phyloP scores from a whole-genome alignment of 1,140 invertebrate genomes.

The Aphidius ervi region DNA sequence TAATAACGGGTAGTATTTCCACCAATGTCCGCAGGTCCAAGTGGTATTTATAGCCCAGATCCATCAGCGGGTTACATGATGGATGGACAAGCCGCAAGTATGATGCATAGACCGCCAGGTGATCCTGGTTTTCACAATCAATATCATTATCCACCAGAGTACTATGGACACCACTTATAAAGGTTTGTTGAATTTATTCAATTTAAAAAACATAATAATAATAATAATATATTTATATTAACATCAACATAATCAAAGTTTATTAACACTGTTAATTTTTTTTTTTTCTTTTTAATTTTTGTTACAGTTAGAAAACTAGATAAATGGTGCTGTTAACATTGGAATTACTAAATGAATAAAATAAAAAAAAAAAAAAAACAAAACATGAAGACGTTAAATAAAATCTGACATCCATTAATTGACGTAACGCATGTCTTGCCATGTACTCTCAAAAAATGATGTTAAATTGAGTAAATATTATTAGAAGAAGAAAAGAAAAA shows the following conservation, averaged over 20 bases:
- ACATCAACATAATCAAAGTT: background rate
- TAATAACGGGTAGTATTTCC: slow-evolving; percentile 73
- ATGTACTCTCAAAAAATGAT: background rate
- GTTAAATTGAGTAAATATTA: slow-evolving; percentile 24
- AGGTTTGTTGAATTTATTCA: slow-evolving; percentile 35
- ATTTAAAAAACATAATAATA: slow-evolving; percentile 1
- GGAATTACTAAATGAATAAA: slow-evolving; percentile 18
- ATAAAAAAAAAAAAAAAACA: slow-evolving; percentile 14
- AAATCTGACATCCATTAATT: slow-evolving; percentile 28
- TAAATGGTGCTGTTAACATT: slow-evolving; percentile 20
- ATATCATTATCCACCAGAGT: slow-evolving; percentile 86
- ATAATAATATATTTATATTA: slow-evolving; percentile 3
- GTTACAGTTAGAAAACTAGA: slow-evolving; percentile 34
- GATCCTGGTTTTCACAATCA: slow-evolving; percentile 87
- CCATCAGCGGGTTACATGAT: slow-evolving; percentile 94
- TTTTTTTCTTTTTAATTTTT: slow-evolving; percentile 19
- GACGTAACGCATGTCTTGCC: slow-evolving; percentile 27
- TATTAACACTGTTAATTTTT: background rate
- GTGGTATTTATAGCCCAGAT: slow-evolving; percentile 91
- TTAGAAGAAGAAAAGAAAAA: slow-evolving; percentile 11
- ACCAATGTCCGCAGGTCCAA: slow-evolving; percentile 81
- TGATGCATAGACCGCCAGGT: slow-evolving; percentile 90
- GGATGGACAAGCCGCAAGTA: slow-evolving; percentile 83
- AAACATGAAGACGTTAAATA: slow-evolving; percentile 19
- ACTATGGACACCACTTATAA: slow-evolving; percentile 87